Evolutionary conservation across 2,797 vertebrate species (phyloP), one percentile per base, ranked within the genome.

Genomic region (Coreius guichenoti): DNA sequence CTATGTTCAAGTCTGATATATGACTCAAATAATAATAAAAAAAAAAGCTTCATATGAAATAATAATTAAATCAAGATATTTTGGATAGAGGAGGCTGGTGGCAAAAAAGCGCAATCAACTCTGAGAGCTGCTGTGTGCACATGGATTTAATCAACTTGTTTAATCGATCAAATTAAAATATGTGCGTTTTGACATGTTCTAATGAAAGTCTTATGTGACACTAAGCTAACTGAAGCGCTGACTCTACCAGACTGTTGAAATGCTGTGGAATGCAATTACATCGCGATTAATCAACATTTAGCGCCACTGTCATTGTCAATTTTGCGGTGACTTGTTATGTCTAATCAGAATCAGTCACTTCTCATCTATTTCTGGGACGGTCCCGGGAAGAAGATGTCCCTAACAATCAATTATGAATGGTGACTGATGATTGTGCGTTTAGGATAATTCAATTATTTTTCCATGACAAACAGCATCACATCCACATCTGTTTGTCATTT

Each of bases 121-220:
- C 39, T 26, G 47, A 31, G 49, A 31, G 49, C 83, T 74, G 75
- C 43, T 67, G 39, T 80, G 80, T 72, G 63, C 88, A 86, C 61
- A 83, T 89, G 86, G 76, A 39, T 83, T 78, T 86, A 47, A 89
- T 89, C 73, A 83, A 65, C 51, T 77, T 17, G 51, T 81, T 70
- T 92, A 91, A 91, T 92, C 90, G 87, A 80, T 86, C 86, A 84
- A 14, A 78, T 65, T 86, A 81, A 82, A 89, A 91, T 70, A 82
- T 69, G 85, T 73, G 75, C 79, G 58, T 84, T 49, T 78, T 92
- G 23, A 29, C 85, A 83, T 84, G 68, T 86, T 31, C 88, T 91
- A 91, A 91, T 93, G 72, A 86, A 86, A 67, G 86, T 89, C 47
- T 70, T 86, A 79, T 88, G 83, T 90, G 90, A 90, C 76, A 86